phyloP scores from a whole-genome alignment of 2,888 invertebrate species.

The Conomelus anceps region DNA sequence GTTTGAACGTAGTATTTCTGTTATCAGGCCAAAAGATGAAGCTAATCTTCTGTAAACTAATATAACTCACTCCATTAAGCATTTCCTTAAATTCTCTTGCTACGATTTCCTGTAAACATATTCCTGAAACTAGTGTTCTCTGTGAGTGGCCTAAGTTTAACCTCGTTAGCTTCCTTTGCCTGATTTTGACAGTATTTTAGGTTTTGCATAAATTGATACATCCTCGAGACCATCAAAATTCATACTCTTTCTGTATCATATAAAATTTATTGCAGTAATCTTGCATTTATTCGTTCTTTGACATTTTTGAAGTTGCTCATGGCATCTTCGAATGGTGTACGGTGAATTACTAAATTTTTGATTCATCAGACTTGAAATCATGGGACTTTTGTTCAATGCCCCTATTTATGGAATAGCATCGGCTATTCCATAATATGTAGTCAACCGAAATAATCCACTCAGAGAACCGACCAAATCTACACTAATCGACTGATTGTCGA shows the following conservation, averaged over 20 bases:
- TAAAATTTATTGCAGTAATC: background rate
- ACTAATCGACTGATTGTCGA: no score
- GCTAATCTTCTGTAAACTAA: background rate
- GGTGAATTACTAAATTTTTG: no score
- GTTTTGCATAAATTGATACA: background rate
- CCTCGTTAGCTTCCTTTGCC: background rate
- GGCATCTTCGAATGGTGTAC: background rate
- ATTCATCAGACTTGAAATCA: no score
- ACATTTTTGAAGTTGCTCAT: background rate
- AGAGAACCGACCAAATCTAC: no score
- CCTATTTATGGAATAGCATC: no score
- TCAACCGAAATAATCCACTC: no score
- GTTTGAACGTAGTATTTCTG: background rate
- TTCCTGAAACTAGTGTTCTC: background rate
- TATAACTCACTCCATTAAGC: background rate
- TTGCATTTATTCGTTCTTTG: background rate
- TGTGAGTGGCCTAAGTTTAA: background rate
- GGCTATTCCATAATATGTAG: no score
- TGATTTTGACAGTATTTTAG: background rate
- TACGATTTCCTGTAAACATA: background rate
- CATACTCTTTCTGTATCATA: background rate
- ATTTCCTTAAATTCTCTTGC: background rate
- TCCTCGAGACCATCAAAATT: background rate
- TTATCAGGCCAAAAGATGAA: background rate
- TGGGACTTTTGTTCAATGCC: no score